These are phyloP conservation scores for Ataeniobius toweri DNA, from an alignment of 2,797 vertebrate species.

Conservation along the genomic window DNA sequence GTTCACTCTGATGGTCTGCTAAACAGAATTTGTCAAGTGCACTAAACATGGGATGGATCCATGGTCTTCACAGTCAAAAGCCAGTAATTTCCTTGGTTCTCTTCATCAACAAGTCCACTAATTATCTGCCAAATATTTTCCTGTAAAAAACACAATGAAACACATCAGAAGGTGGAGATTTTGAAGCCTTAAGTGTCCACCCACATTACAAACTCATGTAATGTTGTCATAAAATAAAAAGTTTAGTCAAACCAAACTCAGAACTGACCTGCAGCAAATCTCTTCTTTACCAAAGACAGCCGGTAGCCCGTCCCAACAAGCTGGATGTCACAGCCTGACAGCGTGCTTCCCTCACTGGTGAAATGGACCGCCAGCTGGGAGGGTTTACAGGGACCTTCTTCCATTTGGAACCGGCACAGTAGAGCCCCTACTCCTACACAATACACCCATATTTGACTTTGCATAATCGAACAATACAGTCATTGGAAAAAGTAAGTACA, in stretches of 20 bases:
- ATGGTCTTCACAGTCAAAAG: constrained; percentile 71
- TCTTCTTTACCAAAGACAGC: constrained; percentile 97
- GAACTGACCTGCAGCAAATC: constrained; percentile 92
- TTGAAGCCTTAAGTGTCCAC: too few relatives aligned
- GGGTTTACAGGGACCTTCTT: constrained; percentile 88
- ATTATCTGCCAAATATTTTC: constrained; percentile 98
- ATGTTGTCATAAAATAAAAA: not conserved
- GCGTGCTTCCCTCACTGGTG: constrained; percentile 94
- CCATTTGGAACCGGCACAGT: constrained; percentile 91
- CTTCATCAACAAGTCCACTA: constrained; percentile 76
- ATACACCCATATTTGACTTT: constrained; percentile 6
- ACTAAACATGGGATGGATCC: constrained; percentile 58
- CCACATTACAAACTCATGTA: not conserved
- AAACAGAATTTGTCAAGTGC: constrained; percentile 48
- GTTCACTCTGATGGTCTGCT: constrained; percentile 40
- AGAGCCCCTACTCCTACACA: constrained; percentile 91
- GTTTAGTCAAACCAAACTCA: not conserved
- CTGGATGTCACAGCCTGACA: constrained; percentile 96
- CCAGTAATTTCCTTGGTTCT: constrained; percentile 55
- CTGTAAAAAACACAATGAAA: constrained; percentile 74
- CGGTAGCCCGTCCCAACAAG: constrained; percentile 93
- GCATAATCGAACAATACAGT: not conserved
- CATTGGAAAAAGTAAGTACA: not conserved
- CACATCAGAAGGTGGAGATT: constrained; percentile 23
- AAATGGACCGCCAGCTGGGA: constrained; percentile 94